These are phyloP conservation scores for Papilio demoleus DNA, from an alignment of 2,888 invertebrate species.

Conservation along the genomic window DNA sequence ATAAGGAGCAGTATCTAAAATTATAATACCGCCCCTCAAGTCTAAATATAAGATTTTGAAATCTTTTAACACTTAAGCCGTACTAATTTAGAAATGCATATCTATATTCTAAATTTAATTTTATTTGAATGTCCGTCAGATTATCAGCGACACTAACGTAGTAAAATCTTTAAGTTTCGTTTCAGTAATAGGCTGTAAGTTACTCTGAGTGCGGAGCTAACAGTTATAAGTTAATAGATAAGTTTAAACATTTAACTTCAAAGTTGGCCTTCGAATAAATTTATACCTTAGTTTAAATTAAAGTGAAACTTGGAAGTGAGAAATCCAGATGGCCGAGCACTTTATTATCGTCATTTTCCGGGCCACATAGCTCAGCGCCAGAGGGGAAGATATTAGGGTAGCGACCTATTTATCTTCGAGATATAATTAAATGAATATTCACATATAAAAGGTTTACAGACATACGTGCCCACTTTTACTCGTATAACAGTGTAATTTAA, in stretches of 20 bases:
- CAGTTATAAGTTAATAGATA: constrained; percentile 2
- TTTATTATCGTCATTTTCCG: constrained; percentile 33
- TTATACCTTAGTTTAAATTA: constrained; percentile 30
- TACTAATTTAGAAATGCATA: too few species aligned
- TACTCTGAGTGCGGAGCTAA: too few species aligned
- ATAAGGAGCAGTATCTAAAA: too few species aligned
- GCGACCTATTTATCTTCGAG: constrained; percentile 18
- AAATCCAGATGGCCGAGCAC: constrained; percentile 31
- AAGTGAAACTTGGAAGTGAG: constrained; percentile 26
- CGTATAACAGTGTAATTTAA: background rate
- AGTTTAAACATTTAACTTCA: constrained; percentile 12
- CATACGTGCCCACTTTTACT: background rate
- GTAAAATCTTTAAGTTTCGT: too few species aligned
- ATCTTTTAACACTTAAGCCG: too few species aligned
- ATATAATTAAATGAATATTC: constrained; percentile 18
- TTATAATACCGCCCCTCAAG: too few species aligned
- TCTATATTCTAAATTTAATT: too few species aligned
- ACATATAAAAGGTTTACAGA: background rate
- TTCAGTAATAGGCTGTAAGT: too few species aligned
- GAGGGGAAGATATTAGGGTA: constrained; percentile 29
- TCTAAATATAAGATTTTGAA: too few species aligned
- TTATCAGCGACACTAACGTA: too few species aligned
- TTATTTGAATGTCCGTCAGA: too few species aligned
- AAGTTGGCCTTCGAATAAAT: constrained; percentile 24
- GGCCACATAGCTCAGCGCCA: constrained; percentile 14